Conservation (phyloP, 2,797 vertebrate species). For the Enteromius treurensis region DNA sequence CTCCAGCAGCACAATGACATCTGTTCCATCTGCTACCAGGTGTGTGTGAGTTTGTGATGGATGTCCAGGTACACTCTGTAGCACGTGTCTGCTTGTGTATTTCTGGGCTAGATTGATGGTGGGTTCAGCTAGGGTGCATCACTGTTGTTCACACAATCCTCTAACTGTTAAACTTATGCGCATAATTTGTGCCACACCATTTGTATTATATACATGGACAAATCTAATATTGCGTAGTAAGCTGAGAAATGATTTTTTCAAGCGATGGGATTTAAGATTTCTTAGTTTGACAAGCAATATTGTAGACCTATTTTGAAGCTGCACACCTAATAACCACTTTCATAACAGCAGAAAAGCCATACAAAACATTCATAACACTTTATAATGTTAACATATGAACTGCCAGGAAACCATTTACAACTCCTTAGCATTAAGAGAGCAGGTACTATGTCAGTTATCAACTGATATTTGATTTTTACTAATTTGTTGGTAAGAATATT, state of each 20-base stretch:
- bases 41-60: constrained; percentile 61
- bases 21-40: constrained; percentile 99
- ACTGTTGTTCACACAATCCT: not conserved
- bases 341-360: not conserved
- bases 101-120: constrained; percentile 18
- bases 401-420: not conserved
- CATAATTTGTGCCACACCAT: not conserved
- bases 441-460: too few relatives aligned
- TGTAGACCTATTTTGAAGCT: not conserved
- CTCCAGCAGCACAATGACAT: constrained; percentile 96
- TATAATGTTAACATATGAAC: not conserved
- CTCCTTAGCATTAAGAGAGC: not conserved
- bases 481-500: too few relatives aligned
- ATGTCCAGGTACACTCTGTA: not conserved
- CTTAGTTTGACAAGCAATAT: not conserved
- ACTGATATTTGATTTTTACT: too few relatives aligned
- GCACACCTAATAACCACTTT: not conserved
- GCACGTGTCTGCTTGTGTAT: not conserved
- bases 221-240: not conserved
- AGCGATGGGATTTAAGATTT: not conserved
- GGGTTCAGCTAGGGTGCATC: not conserved
- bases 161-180: not conserved
- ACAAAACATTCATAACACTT: not conserved
- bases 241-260: not conserved
- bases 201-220: not conserved